Evolutionary conservation across 2,797 vertebrate species (phyloP).

Genomic region (Characodon lateralis): DNA sequence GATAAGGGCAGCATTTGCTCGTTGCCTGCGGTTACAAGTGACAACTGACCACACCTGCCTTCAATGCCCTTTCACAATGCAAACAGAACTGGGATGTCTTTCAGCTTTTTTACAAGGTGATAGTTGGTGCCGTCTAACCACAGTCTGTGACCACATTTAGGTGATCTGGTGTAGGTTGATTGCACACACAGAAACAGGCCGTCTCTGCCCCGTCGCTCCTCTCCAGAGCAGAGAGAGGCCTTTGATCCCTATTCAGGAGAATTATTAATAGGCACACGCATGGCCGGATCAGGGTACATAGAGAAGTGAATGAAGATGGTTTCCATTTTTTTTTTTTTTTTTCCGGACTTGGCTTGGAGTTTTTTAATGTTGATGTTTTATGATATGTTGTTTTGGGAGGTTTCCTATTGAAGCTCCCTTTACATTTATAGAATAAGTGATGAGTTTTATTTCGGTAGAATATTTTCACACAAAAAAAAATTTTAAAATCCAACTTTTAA

Average conservation of each 20-base stretch:
- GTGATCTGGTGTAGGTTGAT: not conserved
- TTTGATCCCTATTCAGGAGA: conserved; percentile 53
- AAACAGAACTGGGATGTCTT: not conserved
- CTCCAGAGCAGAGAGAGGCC: conserved; percentile 19
- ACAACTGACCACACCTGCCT: not conserved
- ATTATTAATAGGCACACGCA: conserved; percentile 24
- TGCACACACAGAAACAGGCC: conserved; percentile 1
- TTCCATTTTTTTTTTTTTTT: conserved; percentile 13
- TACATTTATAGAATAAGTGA: not conserved
- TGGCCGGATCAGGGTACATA: not conserved
- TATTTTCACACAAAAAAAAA: not conserved
- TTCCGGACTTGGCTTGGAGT: not conserved
- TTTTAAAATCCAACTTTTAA: not conserved
- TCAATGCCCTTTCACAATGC: not conserved
- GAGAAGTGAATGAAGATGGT: not conserved
- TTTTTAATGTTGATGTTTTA: conserved; percentile 17
- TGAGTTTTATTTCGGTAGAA: not conserved
- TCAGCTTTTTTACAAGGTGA: not conserved
- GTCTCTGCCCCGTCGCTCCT: conserved; percentile 7
- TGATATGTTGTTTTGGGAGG: not conserved
- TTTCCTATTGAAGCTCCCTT: not conserved
- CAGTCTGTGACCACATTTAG: conserved; percentile 18
- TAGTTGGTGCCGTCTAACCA: conserved; percentile 3
- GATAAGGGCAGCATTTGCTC: conserved; percentile 16
- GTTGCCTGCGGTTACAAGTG: conserved; percentile 27